These are phyloP conservation scores for Lamprologus speciosus DNA, from an alignment of 2,113 vertebrate species.

Conservation along the genomic window DNA sequence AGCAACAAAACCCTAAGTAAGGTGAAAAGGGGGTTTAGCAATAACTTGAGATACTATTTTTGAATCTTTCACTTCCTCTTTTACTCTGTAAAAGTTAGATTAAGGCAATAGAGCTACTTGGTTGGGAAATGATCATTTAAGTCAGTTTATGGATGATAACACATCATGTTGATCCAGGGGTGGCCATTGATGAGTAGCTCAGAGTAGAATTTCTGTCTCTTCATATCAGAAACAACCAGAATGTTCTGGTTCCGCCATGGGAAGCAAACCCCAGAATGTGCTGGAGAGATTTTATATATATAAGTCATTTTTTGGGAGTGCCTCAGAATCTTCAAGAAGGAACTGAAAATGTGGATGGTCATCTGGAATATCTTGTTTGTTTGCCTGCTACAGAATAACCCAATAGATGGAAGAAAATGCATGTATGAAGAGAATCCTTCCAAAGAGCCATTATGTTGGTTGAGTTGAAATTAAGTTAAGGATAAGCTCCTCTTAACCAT, in stretches of 20 bases:
- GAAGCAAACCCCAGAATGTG: neutral
- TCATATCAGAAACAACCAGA: neutral
- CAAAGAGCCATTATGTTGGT: neutral
- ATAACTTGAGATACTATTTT: neutral
- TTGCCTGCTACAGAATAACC: neutral
- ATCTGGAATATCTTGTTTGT: neutral
- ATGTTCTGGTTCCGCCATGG: neutral
- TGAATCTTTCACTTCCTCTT: neutral
- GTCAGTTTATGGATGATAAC: neutral
- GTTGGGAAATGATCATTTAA: neutral
- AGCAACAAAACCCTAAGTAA: neutral
- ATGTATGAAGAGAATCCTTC: neutral
- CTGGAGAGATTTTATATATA: neutral
- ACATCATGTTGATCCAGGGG: neutral
- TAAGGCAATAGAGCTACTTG: neutral
- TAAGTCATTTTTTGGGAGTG: neutral
- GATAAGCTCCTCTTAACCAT: neutral
- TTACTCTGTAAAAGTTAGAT: neutral
- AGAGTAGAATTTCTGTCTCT: neutral
- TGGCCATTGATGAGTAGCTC: neutral
- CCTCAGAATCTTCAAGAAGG: neutral
- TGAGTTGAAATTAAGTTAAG: neutral
- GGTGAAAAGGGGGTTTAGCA: neutral
- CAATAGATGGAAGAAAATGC: neutral
- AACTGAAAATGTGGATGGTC: neutral